A percentile compares a stretch with the other conserved stretches of the same genome.
These are phyloP conservation scores for Dicyrtomina minuta DNA, from an alignment of 2,888 invertebrate genomes.

Conservation along the genomic window DNA sequence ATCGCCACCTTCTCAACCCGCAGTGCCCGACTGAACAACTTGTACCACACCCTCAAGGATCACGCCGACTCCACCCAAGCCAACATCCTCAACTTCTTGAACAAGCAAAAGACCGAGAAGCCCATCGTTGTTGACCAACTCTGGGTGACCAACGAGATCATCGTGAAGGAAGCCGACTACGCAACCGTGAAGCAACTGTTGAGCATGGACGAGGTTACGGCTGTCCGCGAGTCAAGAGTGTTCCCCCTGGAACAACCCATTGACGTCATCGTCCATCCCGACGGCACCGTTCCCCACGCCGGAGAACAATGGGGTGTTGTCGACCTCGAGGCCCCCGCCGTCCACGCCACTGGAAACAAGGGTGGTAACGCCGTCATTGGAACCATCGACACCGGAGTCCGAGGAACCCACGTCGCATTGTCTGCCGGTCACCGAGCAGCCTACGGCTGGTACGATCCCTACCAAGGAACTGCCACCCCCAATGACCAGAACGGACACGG, in stretches of 20 bases:
- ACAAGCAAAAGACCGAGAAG: neutral
- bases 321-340: neutral
- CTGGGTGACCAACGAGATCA: constrained; percentile 18
- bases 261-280: neutral
- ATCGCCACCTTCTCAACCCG: neutral
- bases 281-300: neutral
- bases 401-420: constrained; percentile 28
- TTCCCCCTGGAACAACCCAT: constrained; percentile 1
- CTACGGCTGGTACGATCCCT: constrained; percentile 34
- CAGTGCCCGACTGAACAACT: neutral
- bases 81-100: neutral
- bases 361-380: constrained; percentile 5
- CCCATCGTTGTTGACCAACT: neutral
- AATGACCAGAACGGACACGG: constrained; percentile 27
- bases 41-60: constrained; percentile 16
- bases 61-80: constrained; percentile 16
- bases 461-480: neutral
- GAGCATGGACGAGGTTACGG: neutral
- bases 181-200: neutral
- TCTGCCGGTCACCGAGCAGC: neutral
- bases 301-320: constrained; percentile 17
- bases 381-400: constrained; percentile 28
- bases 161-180: constrained; percentile 4
- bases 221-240: neutral
- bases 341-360: neutral